Evolutionary conservation across 2,113 vertebrate species (phyloP), one percentile per base, ranked within the genome.

Genomic region (Anoplopoma fimbria): DNA sequence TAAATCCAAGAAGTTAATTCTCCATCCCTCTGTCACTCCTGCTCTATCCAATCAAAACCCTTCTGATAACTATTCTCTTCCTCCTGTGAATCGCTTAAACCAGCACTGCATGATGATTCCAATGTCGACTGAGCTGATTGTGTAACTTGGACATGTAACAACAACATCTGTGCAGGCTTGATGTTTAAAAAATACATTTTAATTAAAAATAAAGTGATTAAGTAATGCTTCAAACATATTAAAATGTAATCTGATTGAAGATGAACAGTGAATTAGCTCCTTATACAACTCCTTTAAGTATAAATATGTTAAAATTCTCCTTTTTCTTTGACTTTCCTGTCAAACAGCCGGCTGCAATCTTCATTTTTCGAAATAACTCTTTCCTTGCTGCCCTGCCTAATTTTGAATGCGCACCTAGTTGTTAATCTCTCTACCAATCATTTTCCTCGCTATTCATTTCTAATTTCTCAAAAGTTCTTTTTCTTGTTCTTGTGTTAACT

Each of bases 391-490:
- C 45, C 27, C 12, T 15, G 17, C 17, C 34, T 86, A 47, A 57
- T 80, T 60, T 62, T 53, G 47, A 17, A 62, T 13, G 33, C 33
- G 0, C 73, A 33, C 29, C 51, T 53, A 77, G 53, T 53, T 71
- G 2, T 69, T 74, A 25, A 71, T 45, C 45, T 49, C 23, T 60
- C 33, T 45, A 21, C 47, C 51, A 29, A 53, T 74, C 25, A 70
- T 74, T 84, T 76, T 79, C 60, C 53, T 65, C 34, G 75, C 61
- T 17, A 49, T 85, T 89, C 13, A 72, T 89, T 83, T 84, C 69
- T 86, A 67, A 53, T 81, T 81, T 64, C 75, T 62, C 47, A 45
- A 51, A 51, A 72, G n/a, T 40, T 42, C 51, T 40, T 69, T 57
- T 17, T 5, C 12, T 77, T 65, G 62, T 4, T 67, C 21, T 47